Percentiles rank a stretch among this genome's conserved stretches.
Evolutionary conservation across 2,113 vertebrate genomes (phyloP).

Genomic region (Peromyscus maniculatus): DNA sequence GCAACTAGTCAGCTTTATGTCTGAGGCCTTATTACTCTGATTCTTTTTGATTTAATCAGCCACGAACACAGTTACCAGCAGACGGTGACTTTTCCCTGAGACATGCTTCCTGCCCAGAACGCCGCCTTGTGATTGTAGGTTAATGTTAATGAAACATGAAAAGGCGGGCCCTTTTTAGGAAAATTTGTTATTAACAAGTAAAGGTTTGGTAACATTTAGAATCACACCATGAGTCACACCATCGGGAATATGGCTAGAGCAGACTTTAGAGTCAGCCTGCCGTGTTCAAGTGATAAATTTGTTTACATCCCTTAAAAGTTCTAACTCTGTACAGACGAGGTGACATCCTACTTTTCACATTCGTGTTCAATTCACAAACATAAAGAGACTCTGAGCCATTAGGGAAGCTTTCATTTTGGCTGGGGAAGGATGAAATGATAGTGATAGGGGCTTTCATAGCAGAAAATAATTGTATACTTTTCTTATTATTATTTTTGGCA

Average conservation of each 20-base stretch:
- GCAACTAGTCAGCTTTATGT: constrained; percentile 77
- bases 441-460: constrained; percentile 90
- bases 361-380: constrained; percentile 85
- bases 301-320: constrained; percentile 88
- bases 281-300: constrained; percentile 82
- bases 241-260: constrained; percentile 68
- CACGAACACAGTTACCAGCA: constrained; percentile 71
- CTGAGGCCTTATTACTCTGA: constrained; percentile 80
- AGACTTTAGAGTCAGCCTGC: constrained; percentile 64
- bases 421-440: constrained; percentile 86
- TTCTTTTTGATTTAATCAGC: constrained; percentile 81
- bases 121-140: constrained; percentile 77
- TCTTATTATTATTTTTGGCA: constrained; percentile 92
- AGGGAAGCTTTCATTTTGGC: constrained; percentile 89
- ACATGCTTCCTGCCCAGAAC: constrained; percentile 79
- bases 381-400: constrained; percentile 88
- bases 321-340: constrained; percentile 83
- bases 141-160: constrained; percentile 82
- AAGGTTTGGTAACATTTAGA: constrained; percentile 72
- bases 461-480: constrained; percentile 92
- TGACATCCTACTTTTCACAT: constrained; percentile 78
- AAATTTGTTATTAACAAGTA: constrained; percentile 84
- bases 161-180: constrained; percentile 75
- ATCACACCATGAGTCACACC: constrained; percentile 72
- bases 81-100: constrained; percentile 81